These are phyloP conservation scores for Sardinella longiceps DNA, from an alignment of 2,797 vertebrate species.

Conservation along the genomic window DNA sequence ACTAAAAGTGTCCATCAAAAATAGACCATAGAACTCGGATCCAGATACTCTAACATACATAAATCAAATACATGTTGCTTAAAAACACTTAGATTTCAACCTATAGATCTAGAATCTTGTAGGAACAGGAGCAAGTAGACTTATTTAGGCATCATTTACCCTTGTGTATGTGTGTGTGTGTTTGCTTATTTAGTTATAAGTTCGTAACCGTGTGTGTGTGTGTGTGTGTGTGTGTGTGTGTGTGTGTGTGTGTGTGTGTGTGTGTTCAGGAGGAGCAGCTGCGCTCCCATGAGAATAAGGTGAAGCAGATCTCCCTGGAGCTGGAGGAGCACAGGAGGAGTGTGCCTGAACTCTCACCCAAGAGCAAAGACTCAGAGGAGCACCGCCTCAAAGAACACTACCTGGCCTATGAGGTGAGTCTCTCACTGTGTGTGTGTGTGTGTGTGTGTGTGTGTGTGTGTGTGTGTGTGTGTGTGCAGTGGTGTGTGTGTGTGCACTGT, in stretches of 20 bases:
- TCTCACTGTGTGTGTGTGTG: slow-evolving; percentile 5
- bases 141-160: too few relatives aligned
- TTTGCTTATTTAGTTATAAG: background rate
- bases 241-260: slow-evolving; percentile 37
- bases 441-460: background rate
- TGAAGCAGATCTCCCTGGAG: slow-evolving; percentile 92
- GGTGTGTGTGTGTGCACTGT: background rate
- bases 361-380: slow-evolving; percentile 93
- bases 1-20: too few relatives aligned
- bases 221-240: slow-evolving; percentile 26
- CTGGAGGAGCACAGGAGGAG: slow-evolving; percentile 90
- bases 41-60: too few relatives aligned
- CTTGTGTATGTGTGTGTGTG: background rate
- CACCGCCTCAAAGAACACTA: slow-evolving; percentile 96
- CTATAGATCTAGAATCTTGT: too few relatives aligned
- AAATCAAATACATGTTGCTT: too few relatives aligned
- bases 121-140: too few relatives aligned
- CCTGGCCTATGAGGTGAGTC: slow-evolving; percentile 91
- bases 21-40: too few relatives aligned
- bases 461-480: too few relatives aligned
- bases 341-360: slow-evolving; percentile 82
- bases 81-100: too few relatives aligned
- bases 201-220: background rate
- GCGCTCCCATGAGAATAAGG: slow-evolving; percentile 92
- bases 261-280: slow-evolving; percentile 89